Evolutionary conservation across 2,797 vertebrate genomes (phyloP).

Genomic region (Coregonus sp.): DNA sequence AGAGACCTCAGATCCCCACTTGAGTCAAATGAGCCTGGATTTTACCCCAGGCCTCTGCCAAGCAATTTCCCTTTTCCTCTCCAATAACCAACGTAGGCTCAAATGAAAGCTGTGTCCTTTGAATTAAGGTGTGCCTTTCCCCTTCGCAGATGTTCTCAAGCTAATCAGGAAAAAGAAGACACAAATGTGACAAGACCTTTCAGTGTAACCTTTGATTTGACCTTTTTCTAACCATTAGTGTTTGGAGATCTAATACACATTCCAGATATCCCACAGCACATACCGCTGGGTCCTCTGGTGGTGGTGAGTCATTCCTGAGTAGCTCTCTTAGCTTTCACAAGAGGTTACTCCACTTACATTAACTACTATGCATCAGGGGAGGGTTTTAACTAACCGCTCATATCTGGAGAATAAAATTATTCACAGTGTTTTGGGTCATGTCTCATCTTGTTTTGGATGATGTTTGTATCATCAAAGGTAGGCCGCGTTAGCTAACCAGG

Average conservation of each 20-base stretch:
- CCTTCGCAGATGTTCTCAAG: background rate
- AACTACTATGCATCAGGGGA: background rate
- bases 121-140: constrained; percentile 7
- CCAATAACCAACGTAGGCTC: background rate
- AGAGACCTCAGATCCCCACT: constrained; percentile 41
- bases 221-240: background rate
- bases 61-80: constrained; percentile 22
- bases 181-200: background rate
- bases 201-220: background rate
- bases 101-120: background rate
- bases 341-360: too few species aligned
- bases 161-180: background rate
- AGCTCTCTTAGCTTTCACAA: background rate
- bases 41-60: constrained; percentile 21
- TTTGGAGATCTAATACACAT: background rate
- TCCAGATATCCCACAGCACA: background rate
- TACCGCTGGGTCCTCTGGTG: background rate
- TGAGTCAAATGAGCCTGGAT: constrained; percentile 30
- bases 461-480: constrained; percentile 2
- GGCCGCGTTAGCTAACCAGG: background rate
- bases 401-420: background rate
- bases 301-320: background rate
- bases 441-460: background rate
- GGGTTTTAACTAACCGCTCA: too few species aligned
- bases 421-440: background rate